Percentiles rank a stretch among this genome's conserved stretches.
Conservation (phyloP, 2,888 invertebrate genomes). For the Apocheima hispidaria region DNA sequence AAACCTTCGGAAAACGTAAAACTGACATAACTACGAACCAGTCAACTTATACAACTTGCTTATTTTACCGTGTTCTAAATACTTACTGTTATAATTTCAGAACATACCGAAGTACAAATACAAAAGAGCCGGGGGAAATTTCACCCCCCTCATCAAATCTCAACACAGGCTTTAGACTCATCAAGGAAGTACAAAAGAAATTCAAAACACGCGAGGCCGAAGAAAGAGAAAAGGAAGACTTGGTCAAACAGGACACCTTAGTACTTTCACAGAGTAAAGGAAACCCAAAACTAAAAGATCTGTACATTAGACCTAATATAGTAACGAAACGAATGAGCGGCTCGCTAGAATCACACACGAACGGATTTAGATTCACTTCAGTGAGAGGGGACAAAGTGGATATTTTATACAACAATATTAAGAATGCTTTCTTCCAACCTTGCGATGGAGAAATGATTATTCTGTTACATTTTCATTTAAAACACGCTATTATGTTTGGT, state of each 20-base stretch:
- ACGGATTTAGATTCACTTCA: constrained; percentile 98
- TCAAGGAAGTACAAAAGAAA: constrained; percentile 99
- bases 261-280: constrained; percentile 97
- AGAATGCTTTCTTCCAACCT: constrained; percentile 99
- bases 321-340: constrained; percentile 98
- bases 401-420: constrained; percentile 99
- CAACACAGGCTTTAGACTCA: constrained; percentile 98
- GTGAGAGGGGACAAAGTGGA: constrained; percentile 99
- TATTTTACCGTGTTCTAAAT: neutral
- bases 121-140: constrained; percentile 98
- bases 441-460: constrained; percentile 99
- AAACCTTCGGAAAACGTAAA: too few relatives aligned
- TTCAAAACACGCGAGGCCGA: constrained; percentile 99
- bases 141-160: constrained; percentile 97
- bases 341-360: constrained; percentile 97
- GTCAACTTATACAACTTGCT: neutral
- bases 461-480: constrained; percentile 98
- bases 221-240: constrained; percentile 98
- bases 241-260: constrained; percentile 99
- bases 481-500: constrained; percentile 99
- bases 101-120: constrained; percentile 98
- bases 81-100: constrained; percentile 68
- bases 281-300: constrained; percentile 98
- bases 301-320: constrained; percentile 99
- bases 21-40: too few relatives aligned